A percentile compares a stretch with the other conserved stretches of the same genome.
These are phyloP conservation scores for Cantharis flavilabris DNA, from an alignment of 2,888 invertebrate genomes.

Conservation along the genomic window DNA sequence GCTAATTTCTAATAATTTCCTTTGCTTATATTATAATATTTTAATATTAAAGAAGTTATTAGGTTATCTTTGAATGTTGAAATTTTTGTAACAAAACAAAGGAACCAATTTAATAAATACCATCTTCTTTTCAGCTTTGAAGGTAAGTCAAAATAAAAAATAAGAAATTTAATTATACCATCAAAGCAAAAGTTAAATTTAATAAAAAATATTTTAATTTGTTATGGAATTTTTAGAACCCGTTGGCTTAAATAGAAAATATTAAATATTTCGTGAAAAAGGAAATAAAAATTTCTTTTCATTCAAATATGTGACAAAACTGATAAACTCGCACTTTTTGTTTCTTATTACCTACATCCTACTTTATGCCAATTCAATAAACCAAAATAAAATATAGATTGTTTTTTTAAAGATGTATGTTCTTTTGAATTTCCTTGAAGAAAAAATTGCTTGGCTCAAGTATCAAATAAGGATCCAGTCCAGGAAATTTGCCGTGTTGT, in stretches of 20 bases:
- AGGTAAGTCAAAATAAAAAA: not conserved
- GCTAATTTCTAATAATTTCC: no score
- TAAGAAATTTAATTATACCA: not conserved
- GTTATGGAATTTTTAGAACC: not conserved
- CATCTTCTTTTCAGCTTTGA: not conserved
- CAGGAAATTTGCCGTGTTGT: not conserved
- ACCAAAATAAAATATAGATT: slow-evolving; percentile 45
- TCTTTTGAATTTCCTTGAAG: slow-evolving; percentile 23
- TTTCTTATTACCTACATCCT: slow-evolving; percentile 36
- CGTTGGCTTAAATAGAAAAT: not conserved
- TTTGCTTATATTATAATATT: not conserved
- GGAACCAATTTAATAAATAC: not conserved
- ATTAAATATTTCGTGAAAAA: not conserved
- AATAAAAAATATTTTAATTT: not conserved
- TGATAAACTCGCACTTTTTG: slow-evolving; percentile 33
- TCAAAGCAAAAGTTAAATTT: not conserved
- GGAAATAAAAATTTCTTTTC: not conserved
- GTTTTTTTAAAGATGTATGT: slow-evolving; percentile 41
- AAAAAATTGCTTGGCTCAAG: not conserved
- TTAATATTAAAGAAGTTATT: not conserved
- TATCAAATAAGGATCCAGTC: not conserved
- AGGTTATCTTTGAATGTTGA: not conserved
- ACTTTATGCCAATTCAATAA: slow-evolving; percentile 44
- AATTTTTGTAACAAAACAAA: not conserved
- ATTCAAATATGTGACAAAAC: not conserved